Conservation (phyloP, 2,888 invertebrate species). For the Trissolcus brochymenae region DNA sequence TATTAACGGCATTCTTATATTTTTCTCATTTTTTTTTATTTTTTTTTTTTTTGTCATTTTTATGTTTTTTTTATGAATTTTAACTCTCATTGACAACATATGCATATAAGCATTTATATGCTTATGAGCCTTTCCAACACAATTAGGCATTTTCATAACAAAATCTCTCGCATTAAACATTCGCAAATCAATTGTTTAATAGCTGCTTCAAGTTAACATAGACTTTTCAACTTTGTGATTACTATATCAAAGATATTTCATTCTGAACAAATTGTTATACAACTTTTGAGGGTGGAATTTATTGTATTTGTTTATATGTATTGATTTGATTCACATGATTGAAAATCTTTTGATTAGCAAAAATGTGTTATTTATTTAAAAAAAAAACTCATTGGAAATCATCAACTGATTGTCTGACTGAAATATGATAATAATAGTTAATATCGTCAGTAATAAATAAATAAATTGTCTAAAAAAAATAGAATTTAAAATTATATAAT, state of each 20-base stretch:
- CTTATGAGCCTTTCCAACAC: constrained; percentile 39
- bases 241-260: constrained; percentile 11
- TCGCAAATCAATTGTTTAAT: constrained; percentile 50
- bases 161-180: constrained; percentile 39
- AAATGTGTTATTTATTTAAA: too few species aligned
- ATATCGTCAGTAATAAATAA: not conserved
- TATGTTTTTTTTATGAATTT: constrained; percentile 21
- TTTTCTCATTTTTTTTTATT: constrained; percentile 15
- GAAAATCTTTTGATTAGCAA: too few species aligned
- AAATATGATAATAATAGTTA: constrained; percentile 7
- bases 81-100: constrained; percentile 52
- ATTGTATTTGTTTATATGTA: not conserved
- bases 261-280: constrained; percentile 29
- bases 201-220: constrained; percentile 47
- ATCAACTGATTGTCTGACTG: too few species aligned
- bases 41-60: constrained; percentile 9
- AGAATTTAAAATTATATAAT: not conserved
- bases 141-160: constrained; percentile 50
- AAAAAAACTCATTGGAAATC: too few species aligned
- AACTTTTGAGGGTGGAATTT: constrained; percentile 32
- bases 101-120: constrained; percentile 50
- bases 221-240: constrained; percentile 34
- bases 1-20: constrained; percentile 33
- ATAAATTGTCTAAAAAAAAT: not conserved
- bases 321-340: not conserved